Conservation (phyloP, 2,888 invertebrate species). For the Erannis defoliaria region DNA sequence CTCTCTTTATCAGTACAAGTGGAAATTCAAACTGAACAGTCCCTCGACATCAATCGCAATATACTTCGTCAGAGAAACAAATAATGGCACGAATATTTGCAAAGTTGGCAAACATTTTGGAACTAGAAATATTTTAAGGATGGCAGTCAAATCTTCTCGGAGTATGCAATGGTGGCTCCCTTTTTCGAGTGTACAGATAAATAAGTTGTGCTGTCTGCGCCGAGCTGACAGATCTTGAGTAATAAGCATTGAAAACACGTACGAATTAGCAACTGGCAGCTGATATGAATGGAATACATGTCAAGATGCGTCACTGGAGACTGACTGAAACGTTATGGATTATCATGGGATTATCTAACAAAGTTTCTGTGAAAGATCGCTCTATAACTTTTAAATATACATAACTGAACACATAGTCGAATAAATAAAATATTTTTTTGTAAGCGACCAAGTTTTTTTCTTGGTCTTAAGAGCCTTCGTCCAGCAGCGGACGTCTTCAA, state of each 20-base stretch:
- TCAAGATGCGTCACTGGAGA: slow-evolving; percentile 46
- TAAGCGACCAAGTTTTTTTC: too few relatives aligned
- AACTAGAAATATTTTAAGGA: background rate
- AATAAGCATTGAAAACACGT: slow-evolving; percentile 36
- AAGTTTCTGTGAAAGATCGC: slow-evolving; percentile 40
- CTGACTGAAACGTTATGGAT: slow-evolving; percentile 43
- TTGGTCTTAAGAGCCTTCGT: too few relatives aligned
- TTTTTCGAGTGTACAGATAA: background rate
- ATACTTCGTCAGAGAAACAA: slow-evolving; percentile 26
- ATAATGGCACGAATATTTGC: slow-evolving; percentile 23
- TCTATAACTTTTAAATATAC: background rate
- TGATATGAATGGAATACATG: slow-evolving; percentile 51
- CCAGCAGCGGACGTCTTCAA: too few relatives aligned
- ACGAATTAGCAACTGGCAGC: slow-evolving; percentile 47
- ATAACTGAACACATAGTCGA: background rate
- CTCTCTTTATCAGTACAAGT: slow-evolving; percentile 32
- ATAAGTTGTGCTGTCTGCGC: background rate
- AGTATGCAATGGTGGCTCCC: background rate
- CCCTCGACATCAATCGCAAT: slow-evolving; percentile 34
- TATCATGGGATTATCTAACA: slow-evolving; percentile 51
- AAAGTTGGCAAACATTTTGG: background rate
- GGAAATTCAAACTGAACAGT: slow-evolving; percentile 35
- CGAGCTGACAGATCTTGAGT: slow-evolving; percentile 15
- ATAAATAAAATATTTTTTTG: too few relatives aligned
- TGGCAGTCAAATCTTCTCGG: too few relatives aligned